Evolutionary conservation across 2,888 invertebrate species (phyloP).

Genomic region (Zeuzera pyrina): DNA sequence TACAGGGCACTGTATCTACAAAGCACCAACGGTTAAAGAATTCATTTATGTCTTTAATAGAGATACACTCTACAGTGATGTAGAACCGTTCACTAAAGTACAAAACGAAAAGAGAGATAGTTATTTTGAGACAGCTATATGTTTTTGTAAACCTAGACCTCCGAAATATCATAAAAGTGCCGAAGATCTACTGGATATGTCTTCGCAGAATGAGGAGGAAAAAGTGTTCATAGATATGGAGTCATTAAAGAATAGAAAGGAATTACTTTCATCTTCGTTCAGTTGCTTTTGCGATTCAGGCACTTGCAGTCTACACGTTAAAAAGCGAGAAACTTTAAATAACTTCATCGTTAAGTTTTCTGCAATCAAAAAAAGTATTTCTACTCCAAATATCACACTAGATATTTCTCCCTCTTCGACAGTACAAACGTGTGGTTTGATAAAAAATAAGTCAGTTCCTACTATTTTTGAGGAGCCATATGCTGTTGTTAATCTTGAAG

Average conservation of each 20-base stretch:
- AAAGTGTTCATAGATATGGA: conserved; percentile 44
- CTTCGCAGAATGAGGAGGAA: conserved; percentile 25
- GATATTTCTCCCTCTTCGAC: conserved; percentile 43
- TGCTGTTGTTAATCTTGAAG: conserved; percentile 41
- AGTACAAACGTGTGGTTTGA: conserved; percentile 27
- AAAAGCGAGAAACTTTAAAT: conserved; percentile 35
- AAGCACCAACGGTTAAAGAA: conserved; percentile 55
- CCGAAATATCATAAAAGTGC: conserved; percentile 58
- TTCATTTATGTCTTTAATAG: conserved; percentile 63
- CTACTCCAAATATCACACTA: conserved; percentile 59
- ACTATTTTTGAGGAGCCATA: conserved; percentile 52
- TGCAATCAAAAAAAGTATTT: conserved; percentile 59
- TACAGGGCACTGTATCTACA: conserved; percentile 62
- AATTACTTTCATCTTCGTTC: conserved; percentile 48
- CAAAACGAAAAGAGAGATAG: conserved; percentile 45
- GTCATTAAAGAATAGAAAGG: conserved; percentile 33
- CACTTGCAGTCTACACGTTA: conserved; percentile 46
- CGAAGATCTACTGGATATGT: conserved; percentile 52
- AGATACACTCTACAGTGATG: conserved; percentile 48
- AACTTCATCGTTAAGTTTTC: conserved; percentile 58
- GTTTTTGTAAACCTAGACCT: conserved; percentile 56
- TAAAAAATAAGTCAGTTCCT: conserved; percentile 53
- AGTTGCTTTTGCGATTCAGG: conserved; percentile 60
- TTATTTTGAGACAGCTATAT: conserved; percentile 63
- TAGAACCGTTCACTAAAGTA: conserved; percentile 42